Evolutionary conservation across 2,113 vertebrate species (phyloP).

Genomic region (Odocoileus virginianus): DNA sequence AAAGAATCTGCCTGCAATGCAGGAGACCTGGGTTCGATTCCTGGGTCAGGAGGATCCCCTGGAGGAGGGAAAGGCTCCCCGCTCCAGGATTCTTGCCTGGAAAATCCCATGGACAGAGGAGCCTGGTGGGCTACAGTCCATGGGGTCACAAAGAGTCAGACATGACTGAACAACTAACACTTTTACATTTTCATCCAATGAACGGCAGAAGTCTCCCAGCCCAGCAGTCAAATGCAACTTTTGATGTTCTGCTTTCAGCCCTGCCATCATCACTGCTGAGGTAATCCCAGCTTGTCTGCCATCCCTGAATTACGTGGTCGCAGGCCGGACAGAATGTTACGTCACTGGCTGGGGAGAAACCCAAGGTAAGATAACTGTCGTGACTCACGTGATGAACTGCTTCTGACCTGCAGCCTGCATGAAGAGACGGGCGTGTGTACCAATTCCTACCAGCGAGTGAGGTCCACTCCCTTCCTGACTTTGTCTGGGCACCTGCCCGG

Average conservation of each 20-base stretch:
- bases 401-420: fast-evolving
- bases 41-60: neutral
- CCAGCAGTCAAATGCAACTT: fast-evolving
- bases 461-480: neutral
- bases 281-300: constrained; percentile 91
- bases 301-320: constrained; percentile 83
- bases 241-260: constrained; percentile 79
- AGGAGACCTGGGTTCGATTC: neutral
- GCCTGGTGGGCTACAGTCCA: neutral
- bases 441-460: fast-evolving
- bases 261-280: constrained; percentile 85
- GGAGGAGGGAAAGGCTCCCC: neutral
- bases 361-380: constrained; percentile 79
- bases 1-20: neutral
- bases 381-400: no score
- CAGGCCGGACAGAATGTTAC: constrained; percentile 88
- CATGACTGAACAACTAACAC: neutral
- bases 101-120: neutral
- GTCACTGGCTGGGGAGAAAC: constrained; percentile 97
- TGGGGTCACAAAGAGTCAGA: neutral
- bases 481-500: neutral
- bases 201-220: no score
- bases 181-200: neutral
- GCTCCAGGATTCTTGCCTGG: neutral
- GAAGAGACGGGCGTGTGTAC: neutral